These are phyloP conservation scores for Epinephelus moara DNA, from an alignment of 2,113 vertebrate species.

Conservation along the genomic window DNA sequence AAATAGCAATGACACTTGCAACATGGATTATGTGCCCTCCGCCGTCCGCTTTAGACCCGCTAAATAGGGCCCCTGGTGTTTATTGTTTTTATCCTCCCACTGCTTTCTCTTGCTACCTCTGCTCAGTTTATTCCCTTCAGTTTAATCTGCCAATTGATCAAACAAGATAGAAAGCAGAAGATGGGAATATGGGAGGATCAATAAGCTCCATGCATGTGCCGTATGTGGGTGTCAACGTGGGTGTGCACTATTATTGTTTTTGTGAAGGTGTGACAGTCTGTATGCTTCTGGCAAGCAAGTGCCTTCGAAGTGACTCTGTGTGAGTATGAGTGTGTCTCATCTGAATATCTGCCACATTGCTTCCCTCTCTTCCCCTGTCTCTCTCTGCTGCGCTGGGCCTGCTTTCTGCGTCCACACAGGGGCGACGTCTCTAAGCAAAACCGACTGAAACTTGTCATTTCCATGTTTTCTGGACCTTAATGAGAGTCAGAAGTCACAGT, in stretches of 20 bases:
- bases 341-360: neutral
- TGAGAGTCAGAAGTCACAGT: neutral
- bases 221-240: neutral
- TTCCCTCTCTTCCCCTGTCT: neutral
- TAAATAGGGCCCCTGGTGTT: too few species aligned
- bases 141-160: conserved; percentile 6
- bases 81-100: too few species aligned
- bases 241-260: neutral
- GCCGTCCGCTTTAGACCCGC: too few species aligned
- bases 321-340: neutral
- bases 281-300: too few species aligned
- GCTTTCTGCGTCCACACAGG: conserved; percentile 38
- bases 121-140: neutral
- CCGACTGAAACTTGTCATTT: neutral
- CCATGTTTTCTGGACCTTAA: neutral
- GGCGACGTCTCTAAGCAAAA: conserved; percentile 40
- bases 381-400: neutral
- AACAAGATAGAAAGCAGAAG: neutral
- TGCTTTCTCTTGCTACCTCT: neutral
- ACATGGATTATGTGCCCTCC: too few species aligned
- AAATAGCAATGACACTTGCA: too few species aligned
- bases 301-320: too few species aligned
- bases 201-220: neutral
- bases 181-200: neutral
- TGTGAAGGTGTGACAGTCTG: too few species aligned